Base-by-base conservation (phyloP, 2,888 invertebrate genomes). In the Reticulitermes lucifugus region DNA sequence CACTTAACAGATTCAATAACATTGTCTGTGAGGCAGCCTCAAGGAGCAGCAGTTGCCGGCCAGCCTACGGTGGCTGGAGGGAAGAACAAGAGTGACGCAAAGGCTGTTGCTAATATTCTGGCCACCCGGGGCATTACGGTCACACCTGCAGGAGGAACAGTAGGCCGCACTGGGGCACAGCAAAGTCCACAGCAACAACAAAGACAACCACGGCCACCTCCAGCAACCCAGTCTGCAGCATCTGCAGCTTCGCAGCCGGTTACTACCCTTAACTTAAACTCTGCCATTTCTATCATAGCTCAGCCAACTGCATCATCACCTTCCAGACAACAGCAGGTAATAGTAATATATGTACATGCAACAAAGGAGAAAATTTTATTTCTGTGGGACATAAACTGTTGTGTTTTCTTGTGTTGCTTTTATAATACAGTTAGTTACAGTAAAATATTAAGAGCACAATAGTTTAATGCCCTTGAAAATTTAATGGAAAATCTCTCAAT, bases 111-210 rank as follows among this genome's bases (percentile, higher is more conserved):
- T 0, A 95, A 94, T 89, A 95, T 96, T 85, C 90, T 96, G 86
- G 96, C 96, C 5, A 95, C 95, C 10, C 92, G 96, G 86, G 96
- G 96, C 3, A 96, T 96, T 84, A 96, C 96, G 60, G 94, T 96
- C 0, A 96, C 96, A 79, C 93, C 94, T 73, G 94, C 95, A 79
- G 86, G 86, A 75, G 87, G 86, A 21, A 83, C 80, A 2, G 55
- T 41, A 7, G 83, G 85, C 79, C 77, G 83, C 25, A 85, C 79
- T 70, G 70, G 83, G 65, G 46, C 71, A 21, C 92, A 88, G 90
- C 91, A 22, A 91, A 92, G 1, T 90, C 91, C 51, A 91, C 93
- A 1, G 91, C 92, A 82, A 55, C 84, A 83, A 43, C 79, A 55
- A 12, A 55, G 75, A 29, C 84, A 81, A 65, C 43, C 84, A 41